Base-by-base conservation (phyloP, 2,797 vertebrate species). In the Hippopotamyrus pictus region DNA sequence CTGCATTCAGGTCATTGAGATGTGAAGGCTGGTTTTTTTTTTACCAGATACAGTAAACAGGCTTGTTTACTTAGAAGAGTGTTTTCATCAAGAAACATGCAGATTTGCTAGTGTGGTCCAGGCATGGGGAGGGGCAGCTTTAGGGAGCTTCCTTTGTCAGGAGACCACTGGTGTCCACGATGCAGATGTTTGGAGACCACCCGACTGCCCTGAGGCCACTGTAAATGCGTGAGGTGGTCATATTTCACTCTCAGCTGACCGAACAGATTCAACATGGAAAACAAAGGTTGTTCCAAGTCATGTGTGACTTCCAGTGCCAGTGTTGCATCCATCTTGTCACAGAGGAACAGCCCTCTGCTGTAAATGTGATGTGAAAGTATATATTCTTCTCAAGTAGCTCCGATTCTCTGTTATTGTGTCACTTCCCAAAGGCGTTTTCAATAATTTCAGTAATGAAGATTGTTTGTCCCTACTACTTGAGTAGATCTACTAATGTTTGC, bases 201-300 rank as follows among this genome's bases (percentile, higher is more conserved):
- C 85, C 25, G 25, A 14, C 5, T 29, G 50, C 86, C 89, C 51
- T 50, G 59, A 44, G 89, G 85, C 65, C 62, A 54, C 62, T 50
- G 89, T 87, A 44, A 79, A 87, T 76, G 59, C 3, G 19, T 29
- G 29, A 50, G 85, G 46, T 41, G 33, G 48, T 87, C 85, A 22
- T 83, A 59, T 88, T 88, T 90, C 89, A 48, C 73, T 88, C 69
- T 90, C 69, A 12, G 69, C 37, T 88, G 69, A 88, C 69, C 6
- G 41, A 33, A 76, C 12, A 53, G 53, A 88, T 83, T 82, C 84
- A 50, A 89, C 79, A 86, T 59, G 51, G 57, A 53, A 85, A 62
- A 57, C 84, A 22, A 44, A 46, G 85, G 19, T 59, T 29, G 6
- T 41, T 79, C 48, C 57, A 59, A 69, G 19, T 22, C 50, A 37